Evolutionary conservation across 2,888 invertebrate species (phyloP), one percentile per base, ranked within the genome.

Genomic region (Fragum fragum): DNA sequence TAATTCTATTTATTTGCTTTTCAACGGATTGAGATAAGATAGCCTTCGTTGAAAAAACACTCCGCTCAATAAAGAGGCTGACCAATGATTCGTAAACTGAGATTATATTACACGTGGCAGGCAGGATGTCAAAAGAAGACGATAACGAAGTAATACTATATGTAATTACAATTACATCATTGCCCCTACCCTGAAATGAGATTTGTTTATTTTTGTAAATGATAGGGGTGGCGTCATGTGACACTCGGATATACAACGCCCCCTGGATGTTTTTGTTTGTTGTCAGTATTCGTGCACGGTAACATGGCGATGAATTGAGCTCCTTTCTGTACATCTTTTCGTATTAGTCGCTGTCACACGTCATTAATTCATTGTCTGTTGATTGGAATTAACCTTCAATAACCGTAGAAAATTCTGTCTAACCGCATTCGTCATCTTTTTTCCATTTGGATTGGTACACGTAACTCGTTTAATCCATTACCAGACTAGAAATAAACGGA

Each of bases 1-100:
- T 81, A 81, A 82, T 85, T 85, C 79, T 82, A 79, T 85, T 85
- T 82, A 80, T 85, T 82, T 82, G 52, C 61, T 72, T 80, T 82
- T 77, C 79, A 72, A 32, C 77, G 75, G 81, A 79, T 82, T 52
- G 36, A n/a, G 66, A 77, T 75, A 63, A 53, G 70, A 76, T 69
- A 57, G 14, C 16, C 39, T 66, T 39, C 39, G 26, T 32, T 23
- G 63, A 52, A 29, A 36, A 36, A 66, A 66, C 47, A 53, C 53
- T 32, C 53, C 53, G 29, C 70, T 70, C 42, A 42, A 66, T 66
- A 21, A 66, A 61, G 61, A 52, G 53, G 39, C 53, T 52, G 68
- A n/a, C 72, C 77, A 77, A 28, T 77, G 66, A 39, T 16, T 63
- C 66, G 72, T 63, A 72, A 71, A 66, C 7, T 21, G 66, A 11